phyloP scores from a whole-genome alignment of 2,797 vertebrate species.

The Amphiprion clarkii region DNA sequence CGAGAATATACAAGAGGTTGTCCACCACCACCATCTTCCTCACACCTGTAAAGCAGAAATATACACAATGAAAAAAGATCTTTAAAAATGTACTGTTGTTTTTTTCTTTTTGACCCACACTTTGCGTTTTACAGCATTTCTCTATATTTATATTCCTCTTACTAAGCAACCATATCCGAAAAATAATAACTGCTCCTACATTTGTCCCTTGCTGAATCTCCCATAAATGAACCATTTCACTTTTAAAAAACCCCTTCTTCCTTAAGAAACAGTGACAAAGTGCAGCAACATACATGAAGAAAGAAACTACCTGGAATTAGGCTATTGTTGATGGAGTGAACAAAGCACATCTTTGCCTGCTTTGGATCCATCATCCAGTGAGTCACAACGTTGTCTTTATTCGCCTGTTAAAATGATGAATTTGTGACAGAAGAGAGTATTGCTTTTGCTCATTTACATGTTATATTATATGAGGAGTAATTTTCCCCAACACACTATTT shows the following conservation, averaged over 20 bases:
- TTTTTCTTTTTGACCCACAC: background rate
- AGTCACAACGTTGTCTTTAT: slow-evolving; percentile 85
- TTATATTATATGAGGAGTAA: too few species aligned
- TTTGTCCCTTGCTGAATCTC: background rate
- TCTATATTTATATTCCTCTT: background rate
- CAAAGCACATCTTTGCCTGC: slow-evolving; percentile 79
- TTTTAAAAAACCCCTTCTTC: background rate
- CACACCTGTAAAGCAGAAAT: slow-evolving; percentile 84
- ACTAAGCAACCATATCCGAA: background rate
- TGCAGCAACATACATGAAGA: background rate
- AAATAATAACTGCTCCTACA: background rate
- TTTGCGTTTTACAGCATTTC: background rate
- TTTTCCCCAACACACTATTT: too few species aligned
- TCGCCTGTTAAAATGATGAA: slow-evolving; percentile 81
- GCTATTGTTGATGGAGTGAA: slow-evolving; percentile 82
- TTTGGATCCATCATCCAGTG: slow-evolving; percentile 87
- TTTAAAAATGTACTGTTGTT: background rate
- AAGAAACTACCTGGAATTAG: slow-evolving; percentile 84
- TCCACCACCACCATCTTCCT: slow-evolving; percentile 91
- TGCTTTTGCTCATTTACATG: background rate
- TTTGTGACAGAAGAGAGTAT: background rate
- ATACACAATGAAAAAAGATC: background rate
- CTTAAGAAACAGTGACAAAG: background rate
- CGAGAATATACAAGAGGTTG: slow-evolving; percentile 91
- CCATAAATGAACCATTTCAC: background rate